Percentiles rank a stretch among this genome's conserved stretches.
phyloP scores from a whole-genome alignment of 2,888 invertebrate genomes.

The Pollenia angustigena region DNA sequence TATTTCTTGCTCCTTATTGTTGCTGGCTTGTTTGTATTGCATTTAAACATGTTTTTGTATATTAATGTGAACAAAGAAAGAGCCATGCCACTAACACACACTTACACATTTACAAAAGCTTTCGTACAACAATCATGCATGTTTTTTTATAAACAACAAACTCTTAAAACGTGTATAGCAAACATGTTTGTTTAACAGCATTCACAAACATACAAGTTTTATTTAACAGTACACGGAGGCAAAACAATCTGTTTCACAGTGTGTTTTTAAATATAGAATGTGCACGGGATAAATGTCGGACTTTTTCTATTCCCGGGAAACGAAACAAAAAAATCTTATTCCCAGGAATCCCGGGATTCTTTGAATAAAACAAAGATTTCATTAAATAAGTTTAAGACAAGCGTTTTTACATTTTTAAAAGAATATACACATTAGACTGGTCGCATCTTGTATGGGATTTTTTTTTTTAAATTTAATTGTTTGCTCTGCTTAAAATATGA shows the following conservation, averaged over 20 bases:
- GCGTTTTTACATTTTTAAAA: too few species aligned
- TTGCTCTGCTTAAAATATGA: too few species aligned
- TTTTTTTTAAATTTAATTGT: too few species aligned
- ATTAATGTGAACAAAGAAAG: conserved; percentile 20
- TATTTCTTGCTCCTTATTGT: neutral
- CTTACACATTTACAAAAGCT: conserved; percentile 23
- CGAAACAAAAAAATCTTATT: too few species aligned
- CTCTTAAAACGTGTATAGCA: conserved; percentile 39
- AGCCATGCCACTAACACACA: neutral
- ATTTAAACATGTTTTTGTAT: conserved; percentile 27
- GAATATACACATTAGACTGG: too few species aligned
- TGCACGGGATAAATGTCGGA: neutral
- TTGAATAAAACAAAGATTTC: too few species aligned
- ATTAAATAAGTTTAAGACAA: too few species aligned
- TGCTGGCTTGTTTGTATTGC: neutral
- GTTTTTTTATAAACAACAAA: conserved; percentile 7
- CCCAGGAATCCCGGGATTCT: too few species aligned
- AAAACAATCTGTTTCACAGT: neutral
- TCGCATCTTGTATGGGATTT: too few species aligned
- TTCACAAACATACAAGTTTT: conserved; percentile 8
- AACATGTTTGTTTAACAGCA: conserved; percentile 12
- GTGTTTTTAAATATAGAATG: neutral
- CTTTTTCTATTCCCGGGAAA: too few species aligned
- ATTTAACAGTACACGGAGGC: neutral
- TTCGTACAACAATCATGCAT: neutral